phyloP scores from a whole-genome alignment of 2,113 vertebrate species.

The Centropus unirufus region DNA sequence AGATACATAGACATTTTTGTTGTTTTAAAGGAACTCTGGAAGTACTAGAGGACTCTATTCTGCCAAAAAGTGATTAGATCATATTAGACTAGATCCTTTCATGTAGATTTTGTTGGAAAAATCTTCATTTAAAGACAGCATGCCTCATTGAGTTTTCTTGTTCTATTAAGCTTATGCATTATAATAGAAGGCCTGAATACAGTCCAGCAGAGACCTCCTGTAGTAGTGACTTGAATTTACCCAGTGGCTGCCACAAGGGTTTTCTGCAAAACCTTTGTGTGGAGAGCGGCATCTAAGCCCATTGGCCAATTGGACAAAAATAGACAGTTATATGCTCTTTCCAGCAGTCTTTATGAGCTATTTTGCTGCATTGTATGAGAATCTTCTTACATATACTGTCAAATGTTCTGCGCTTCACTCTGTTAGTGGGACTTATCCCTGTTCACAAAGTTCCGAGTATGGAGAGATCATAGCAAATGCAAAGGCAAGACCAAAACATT shows the following conservation, averaged over 20 bases:
- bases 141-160: background rate
- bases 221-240: background rate
- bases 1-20: background rate
- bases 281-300: background rate
- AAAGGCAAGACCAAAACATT: background rate
- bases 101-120: background rate
- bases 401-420: background rate
- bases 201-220: background rate
- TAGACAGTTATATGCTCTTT: background rate
- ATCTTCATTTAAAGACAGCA: background rate
- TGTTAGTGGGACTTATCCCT: background rate
- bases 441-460: background rate
- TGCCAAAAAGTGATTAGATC: background rate
- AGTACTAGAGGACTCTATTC: background rate
- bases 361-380: background rate
- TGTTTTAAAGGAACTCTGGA: background rate
- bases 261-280: background rate
- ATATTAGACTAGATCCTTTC: background rate
- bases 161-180: background rate
- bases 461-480: background rate
- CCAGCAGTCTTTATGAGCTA: background rate
- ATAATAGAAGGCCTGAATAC: background rate
- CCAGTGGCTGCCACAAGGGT: background rate
- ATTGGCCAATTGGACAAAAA: background rate
- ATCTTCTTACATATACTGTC: background rate